These are phyloP conservation scores for Sebastiscus albofasciatus DNA, from an alignment of 2,797 vertebrate species.

Conservation along the genomic window DNA sequence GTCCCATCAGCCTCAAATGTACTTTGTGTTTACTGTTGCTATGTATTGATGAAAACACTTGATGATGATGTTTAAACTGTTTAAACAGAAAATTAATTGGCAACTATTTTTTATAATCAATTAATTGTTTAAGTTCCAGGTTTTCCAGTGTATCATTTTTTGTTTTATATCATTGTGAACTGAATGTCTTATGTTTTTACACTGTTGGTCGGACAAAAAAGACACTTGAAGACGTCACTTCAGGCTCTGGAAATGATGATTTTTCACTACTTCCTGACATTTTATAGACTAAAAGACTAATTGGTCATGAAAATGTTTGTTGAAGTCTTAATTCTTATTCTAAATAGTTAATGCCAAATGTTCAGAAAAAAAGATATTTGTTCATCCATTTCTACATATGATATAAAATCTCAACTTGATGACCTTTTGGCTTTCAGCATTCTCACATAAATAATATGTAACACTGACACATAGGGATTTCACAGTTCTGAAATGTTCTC, in stretches of 20 bases:
- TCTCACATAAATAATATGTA: too few relatives aligned
- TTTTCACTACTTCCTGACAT: background rate
- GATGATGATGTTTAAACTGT: background rate
- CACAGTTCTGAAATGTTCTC: rapidly evolving
- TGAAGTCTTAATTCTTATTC: background rate
- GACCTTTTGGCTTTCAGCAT: too few relatives aligned
- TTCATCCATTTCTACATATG: too few relatives aligned
- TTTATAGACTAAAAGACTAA: background rate
- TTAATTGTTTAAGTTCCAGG: background rate
- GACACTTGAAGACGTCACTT: background rate
- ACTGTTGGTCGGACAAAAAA: background rate
- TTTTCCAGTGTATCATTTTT: background rate
- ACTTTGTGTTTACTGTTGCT: too few relatives aligned
- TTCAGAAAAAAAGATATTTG: background rate
- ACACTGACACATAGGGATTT: background rate
- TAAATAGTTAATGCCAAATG: background rate
- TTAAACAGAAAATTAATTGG: background rate
- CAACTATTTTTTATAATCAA: background rate
- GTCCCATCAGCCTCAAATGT: background rate
- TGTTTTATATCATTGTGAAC: background rate
- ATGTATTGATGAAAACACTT: background rate
- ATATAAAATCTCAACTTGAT: too few relatives aligned
- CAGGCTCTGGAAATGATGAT: too few relatives aligned
- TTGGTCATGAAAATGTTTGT: background rate
- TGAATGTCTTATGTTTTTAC: background rate